Conservation (phyloP, 1,140 invertebrate species). For the Eupristina koningsbergeri region DNA sequence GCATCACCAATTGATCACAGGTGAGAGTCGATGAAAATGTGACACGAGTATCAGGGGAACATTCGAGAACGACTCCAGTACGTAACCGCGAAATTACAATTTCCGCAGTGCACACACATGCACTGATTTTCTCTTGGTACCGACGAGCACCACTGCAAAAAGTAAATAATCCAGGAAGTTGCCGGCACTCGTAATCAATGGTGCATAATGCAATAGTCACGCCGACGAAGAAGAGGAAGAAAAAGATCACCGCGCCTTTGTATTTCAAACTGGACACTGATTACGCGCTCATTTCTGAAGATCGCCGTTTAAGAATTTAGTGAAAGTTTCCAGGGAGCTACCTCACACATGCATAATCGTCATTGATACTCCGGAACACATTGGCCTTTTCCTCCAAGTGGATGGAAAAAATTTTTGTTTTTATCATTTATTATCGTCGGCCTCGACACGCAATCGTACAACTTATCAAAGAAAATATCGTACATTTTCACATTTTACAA, state of each 20-base stretch:
- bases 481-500: too few relatives aligned
- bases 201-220: slow-evolving; percentile 25
- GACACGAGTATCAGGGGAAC: background rate
- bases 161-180: slow-evolving; percentile 36
- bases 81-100: slow-evolving; percentile 41
- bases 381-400: too few relatives aligned
- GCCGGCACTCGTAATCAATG: slow-evolving; percentile 21
- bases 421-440: too few relatives aligned
- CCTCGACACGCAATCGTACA: too few relatives aligned
- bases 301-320: background rate
- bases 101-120: background rate
- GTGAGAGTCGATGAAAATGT: background rate
- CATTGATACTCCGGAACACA: too few relatives aligned
- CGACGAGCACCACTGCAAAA: background rate
- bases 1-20: background rate
- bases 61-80: too few relatives aligned
- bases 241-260: background rate
- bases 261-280: too few relatives aligned
- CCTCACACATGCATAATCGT: too few relatives aligned
- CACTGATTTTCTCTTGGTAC: slow-evolving; percentile 29
- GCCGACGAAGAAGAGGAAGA: background rate
- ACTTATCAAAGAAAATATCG: too few relatives aligned
- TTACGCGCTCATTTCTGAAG: background rate
- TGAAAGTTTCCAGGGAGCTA: slow-evolving; percentile 2
- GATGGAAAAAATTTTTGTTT: too few relatives aligned